phyloP scores from a whole-genome alignment of 2,888 invertebrate species.

The Pseudococcus jackbeardsleyi region DNA sequence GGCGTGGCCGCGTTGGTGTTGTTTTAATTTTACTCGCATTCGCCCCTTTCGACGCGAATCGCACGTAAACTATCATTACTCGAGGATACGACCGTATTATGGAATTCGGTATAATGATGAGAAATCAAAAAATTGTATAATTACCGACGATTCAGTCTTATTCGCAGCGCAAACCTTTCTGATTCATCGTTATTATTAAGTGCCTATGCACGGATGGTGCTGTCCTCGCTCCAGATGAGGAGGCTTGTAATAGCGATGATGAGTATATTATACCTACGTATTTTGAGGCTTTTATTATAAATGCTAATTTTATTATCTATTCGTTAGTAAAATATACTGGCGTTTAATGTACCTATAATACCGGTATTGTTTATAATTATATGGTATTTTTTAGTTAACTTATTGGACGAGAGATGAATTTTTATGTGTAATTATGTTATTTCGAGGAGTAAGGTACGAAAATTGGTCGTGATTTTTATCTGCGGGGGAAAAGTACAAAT shows the following conservation, averaged over 20 bases:
- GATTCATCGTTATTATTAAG: neutral
- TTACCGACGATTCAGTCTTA: neutral
- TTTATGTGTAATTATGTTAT: too few relatives aligned
- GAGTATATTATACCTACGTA: neutral
- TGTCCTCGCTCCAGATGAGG: too few relatives aligned
- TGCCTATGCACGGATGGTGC: neutral
- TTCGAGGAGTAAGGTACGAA: too few relatives aligned
- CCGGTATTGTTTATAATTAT: too few relatives aligned
- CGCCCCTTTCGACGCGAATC: neutral
- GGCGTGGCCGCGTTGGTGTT: neutral
- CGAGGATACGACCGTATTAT: constrained; percentile 16
- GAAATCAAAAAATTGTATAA: constrained; percentile 8
- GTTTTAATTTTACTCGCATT: too few relatives aligned
- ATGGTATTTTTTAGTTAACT: too few relatives aligned
- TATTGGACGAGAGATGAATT: too few relatives aligned
- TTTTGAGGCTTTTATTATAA: neutral
- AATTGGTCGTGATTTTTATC: too few relatives aligned
- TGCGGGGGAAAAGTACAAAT: too few relatives aligned
- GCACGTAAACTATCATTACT: constrained; percentile 1
- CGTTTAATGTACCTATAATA: too few relatives aligned
- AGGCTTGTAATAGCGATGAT: neutral
- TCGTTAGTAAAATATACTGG: neutral
- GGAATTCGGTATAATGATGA: constrained; percentile 15
- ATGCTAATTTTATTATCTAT: constrained; percentile 5
- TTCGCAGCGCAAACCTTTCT: neutral